Percentiles rank a stretch among this genome's conserved stretches.
phyloP scores from a whole-genome alignment of 53 echinoderm and acorn worm genomes.

The Patiria pectinifera region DNA sequence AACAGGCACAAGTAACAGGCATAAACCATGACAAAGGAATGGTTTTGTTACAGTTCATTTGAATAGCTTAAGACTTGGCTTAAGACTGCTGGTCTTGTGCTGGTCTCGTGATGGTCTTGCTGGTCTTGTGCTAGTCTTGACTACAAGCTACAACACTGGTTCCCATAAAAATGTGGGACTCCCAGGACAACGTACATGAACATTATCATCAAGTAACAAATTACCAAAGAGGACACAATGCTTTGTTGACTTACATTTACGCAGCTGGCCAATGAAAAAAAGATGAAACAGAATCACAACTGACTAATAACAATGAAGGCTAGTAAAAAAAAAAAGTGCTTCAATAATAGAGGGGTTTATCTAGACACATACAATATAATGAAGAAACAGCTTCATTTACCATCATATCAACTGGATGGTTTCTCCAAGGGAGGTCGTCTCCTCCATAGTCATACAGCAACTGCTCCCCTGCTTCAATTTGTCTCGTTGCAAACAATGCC shows the following conservation, averaged over 20 bases:
- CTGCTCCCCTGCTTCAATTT: neutral
- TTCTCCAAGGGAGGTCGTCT: slow-evolving; percentile 18
- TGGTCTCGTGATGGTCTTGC: neutral
- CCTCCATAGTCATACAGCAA: slow-evolving; percentile 25
- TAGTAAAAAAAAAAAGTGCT: too few relatives aligned
- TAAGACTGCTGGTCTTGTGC: neutral
- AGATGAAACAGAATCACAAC: too few relatives aligned
- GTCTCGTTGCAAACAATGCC: neutral
- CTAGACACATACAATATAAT: neutral
- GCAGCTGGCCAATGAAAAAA: too few relatives aligned
- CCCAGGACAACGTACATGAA: neutral
- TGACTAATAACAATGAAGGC: too few relatives aligned
- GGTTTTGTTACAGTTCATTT: too few relatives aligned
- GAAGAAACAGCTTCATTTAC: neutral
- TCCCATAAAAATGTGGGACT: neutral
- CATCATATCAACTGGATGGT: slow-evolving; percentile 15
- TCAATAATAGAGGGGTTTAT: neutral
- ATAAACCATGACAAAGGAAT: too few relatives aligned
- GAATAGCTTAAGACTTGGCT: too few relatives aligned
- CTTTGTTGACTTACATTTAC: neutral
- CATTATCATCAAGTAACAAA: neutral
- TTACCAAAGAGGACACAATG: neutral
- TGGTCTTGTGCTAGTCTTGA: too few relatives aligned
- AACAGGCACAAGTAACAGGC: too few relatives aligned
- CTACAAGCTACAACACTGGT: neutral